Percentiles rank a stretch among this genome's conserved stretches.
These are phyloP conservation scores for Spea multiplicata DNA, from an alignment of 2,113 vertebrate genomes.

Conservation along the genomic window DNA sequence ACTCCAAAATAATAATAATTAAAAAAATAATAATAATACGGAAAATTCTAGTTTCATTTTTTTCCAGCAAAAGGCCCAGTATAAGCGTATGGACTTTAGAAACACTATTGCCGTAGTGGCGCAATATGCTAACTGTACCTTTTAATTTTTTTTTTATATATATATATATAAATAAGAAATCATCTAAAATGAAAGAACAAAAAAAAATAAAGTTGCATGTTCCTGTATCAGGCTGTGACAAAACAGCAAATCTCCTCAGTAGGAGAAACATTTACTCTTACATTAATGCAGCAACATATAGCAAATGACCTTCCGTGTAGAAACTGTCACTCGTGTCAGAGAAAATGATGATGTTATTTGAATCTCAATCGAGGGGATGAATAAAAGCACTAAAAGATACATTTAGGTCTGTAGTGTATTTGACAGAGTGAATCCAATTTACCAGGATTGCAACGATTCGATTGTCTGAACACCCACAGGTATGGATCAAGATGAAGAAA, in stretches of 20 bases:
- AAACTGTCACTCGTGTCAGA: slow-evolving; percentile 6
- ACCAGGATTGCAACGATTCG: neutral
- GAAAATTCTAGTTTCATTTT: too few relatives aligned
- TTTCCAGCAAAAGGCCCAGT: too few relatives aligned
- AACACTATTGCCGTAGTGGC: too few relatives aligned
- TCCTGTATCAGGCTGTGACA: too few relatives aligned
- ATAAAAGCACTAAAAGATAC: slow-evolving; percentile 6
- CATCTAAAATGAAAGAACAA: too few relatives aligned
- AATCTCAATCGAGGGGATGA: slow-evolving; percentile 12
- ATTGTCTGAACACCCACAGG: neutral
- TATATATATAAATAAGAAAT: too few relatives aligned
- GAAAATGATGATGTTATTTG: slow-evolving; percentile 5
- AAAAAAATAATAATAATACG: too few relatives aligned
- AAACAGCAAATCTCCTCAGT: neutral
- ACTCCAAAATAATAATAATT: too few relatives aligned
- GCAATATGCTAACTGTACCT: too few relatives aligned
- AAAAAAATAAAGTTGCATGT: too few relatives aligned
- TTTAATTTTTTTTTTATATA: too few relatives aligned
- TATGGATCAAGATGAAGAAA: neutral
- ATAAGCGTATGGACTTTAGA: too few relatives aligned
- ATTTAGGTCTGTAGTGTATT: neutral
- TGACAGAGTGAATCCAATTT: slow-evolving; percentile 15
- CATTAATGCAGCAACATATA: slow-evolving; percentile 2
- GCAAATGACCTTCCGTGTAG: slow-evolving; percentile 11
- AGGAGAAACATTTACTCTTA: neutral